These are phyloP conservation scores for Papilio aristodemus DNA, from an alignment of 1,140 invertebrate genomes.

Conservation along the genomic window DNA sequence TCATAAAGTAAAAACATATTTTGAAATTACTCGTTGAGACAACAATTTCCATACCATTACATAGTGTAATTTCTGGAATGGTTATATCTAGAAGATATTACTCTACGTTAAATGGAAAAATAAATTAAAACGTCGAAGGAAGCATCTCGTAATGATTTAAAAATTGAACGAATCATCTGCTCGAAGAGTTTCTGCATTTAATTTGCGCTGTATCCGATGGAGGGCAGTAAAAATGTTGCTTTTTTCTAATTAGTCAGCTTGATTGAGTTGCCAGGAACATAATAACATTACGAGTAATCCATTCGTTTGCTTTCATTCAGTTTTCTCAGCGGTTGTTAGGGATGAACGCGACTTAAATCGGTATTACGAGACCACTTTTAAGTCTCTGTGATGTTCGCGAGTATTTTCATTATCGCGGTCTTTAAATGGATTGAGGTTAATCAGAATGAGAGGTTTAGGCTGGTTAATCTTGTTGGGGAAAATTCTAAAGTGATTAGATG, in stretches of 20 bases:
- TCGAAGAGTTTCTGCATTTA: conserved; percentile 20
- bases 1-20: not conserved
- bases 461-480: conserved; percentile 35
- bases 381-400: conserved; percentile 55
- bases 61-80: too few species aligned
- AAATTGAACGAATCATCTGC: conserved; percentile 20
- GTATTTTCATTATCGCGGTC: conserved; percentile 62
- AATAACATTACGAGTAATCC: conserved; percentile 61
- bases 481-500: conserved; percentile 34
- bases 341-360: conserved; percentile 55
- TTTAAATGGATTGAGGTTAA: conserved; percentile 61
- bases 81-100: too few species aligned
- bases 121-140: conserved; percentile 10
- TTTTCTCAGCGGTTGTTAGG: conserved; percentile 47
- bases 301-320: conserved; percentile 60
- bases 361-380: conserved; percentile 57
- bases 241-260: conserved; percentile 62
- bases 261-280: conserved; percentile 49
- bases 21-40: not conserved
- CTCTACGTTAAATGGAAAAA: conserved; percentile 4
- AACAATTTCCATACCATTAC: too few species aligned
- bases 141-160: conserved; percentile 17
- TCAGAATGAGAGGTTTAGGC: conserved; percentile 46
- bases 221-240: conserved; percentile 36
- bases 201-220: conserved; percentile 31